phyloP scores from a whole-genome alignment of 2,888 invertebrate species.

The Conchocele bisecta region DNA sequence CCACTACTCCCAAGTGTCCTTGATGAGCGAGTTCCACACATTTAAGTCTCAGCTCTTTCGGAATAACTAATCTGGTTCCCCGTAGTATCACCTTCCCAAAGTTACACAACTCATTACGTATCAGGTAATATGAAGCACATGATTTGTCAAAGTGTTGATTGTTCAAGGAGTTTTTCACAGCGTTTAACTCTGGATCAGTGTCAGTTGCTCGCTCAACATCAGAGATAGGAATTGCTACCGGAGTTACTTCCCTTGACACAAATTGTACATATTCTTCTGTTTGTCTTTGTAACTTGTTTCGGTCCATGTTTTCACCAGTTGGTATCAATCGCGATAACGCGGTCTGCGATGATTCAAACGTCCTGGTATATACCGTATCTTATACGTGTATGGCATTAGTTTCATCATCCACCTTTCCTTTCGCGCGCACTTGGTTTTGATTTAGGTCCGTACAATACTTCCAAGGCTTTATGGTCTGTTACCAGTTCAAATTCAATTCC shows the following conservation, averaged over 20 bases:
- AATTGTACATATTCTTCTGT: constrained; percentile 40
- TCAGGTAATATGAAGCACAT: constrained; percentile 15
- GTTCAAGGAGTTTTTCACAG: not conserved
- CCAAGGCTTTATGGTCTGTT: constrained; percentile 63
- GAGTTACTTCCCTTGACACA: constrained; percentile 29
- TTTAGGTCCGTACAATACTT: constrained; percentile 43
- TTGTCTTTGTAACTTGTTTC: not conserved
- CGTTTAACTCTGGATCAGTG: constrained; percentile 32
- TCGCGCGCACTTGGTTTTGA: constrained; percentile 62
- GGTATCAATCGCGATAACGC: not conserved
- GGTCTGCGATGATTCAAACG: constrained; percentile 43
- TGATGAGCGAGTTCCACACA: not conserved
- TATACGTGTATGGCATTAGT: constrained; percentile 44
- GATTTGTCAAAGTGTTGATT: constrained; percentile 7
- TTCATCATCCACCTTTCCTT: constrained; percentile 65
- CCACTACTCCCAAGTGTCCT: not conserved
- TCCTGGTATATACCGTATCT: constrained; percentile 40
- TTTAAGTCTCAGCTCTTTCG: not conserved
- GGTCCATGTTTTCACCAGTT: not conserved
- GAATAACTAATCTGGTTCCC: constrained; percentile 55
- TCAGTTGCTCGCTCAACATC: constrained; percentile 45
- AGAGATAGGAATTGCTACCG: constrained; percentile 32
- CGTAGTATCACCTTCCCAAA: constrained; percentile 49
- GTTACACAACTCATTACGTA: constrained; percentile 37
- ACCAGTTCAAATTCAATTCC: constrained; percentile 53